These are phyloP conservation scores for Melanaphis sacchari DNA, from an alignment of 1,140 invertebrate genomes.

Conservation along the genomic window DNA sequence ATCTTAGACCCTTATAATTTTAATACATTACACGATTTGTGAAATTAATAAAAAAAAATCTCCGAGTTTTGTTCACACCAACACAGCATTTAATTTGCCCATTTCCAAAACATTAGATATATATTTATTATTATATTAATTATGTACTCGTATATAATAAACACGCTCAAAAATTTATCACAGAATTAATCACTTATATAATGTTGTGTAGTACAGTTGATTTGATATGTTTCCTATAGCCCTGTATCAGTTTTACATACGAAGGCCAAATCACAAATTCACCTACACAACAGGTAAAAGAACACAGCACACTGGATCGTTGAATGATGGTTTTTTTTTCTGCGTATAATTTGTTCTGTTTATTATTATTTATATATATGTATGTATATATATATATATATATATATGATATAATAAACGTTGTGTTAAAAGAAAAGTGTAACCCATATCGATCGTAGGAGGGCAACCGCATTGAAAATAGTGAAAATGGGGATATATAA, in stretches of 20 bases:
- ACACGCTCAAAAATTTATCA: conserved; percentile 17
- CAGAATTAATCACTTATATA: conserved; percentile 29
- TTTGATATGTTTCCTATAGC: conserved; percentile 57
- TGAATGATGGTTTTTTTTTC: conserved; percentile 44
- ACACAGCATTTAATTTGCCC: neutral
- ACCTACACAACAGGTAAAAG: conserved; percentile 61
- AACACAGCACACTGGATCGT: conserved; percentile 50
- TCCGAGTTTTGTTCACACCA: neutral
- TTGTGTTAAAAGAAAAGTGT: neutral
- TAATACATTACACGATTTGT: neutral
- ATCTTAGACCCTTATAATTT: neutral
- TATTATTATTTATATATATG: conserved; percentile 33
- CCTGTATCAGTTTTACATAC: conserved; percentile 56
- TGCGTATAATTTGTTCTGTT: conserved; percentile 9
- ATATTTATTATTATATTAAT: neutral
- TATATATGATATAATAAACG: conserved; percentile 15
- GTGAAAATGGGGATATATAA: neutral
- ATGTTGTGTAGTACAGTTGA: conserved; percentile 53
- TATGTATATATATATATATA: neutral
- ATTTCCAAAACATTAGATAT: neutral
- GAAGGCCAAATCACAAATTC: conserved; percentile 59
- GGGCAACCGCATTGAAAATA: neutral
- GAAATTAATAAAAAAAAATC: neutral
- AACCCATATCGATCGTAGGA: neutral
- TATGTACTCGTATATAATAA: conserved; percentile 16